These are phyloP conservation scores for Argyrosomus japonicus DNA, from an alignment of 2,113 vertebrate genomes.

Conservation along the genomic window DNA sequence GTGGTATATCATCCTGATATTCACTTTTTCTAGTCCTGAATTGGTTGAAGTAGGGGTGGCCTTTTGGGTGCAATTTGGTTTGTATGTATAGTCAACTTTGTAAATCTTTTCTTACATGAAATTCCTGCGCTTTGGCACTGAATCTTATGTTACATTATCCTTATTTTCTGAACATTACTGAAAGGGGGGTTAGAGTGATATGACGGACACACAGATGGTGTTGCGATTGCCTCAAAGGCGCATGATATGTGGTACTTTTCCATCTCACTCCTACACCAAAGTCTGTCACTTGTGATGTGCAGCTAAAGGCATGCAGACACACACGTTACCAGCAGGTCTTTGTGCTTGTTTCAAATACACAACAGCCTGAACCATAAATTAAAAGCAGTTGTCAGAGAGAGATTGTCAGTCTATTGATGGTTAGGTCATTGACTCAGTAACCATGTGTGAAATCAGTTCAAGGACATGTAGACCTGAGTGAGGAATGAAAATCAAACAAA, in stretches of 20 bases:
- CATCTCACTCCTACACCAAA: constrained; percentile 74
- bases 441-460: constrained; percentile 45
- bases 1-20: constrained; percentile 15
- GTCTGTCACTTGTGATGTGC: constrained; percentile 64
- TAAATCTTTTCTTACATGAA: not conserved
- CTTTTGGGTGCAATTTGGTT: constrained; percentile 7
- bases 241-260: constrained; percentile 73
- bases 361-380: constrained; percentile 52
- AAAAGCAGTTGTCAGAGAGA: constrained; percentile 41
- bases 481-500: constrained; percentile 29
- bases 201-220: constrained; percentile 72
- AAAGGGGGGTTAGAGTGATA: constrained; percentile 20
- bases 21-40: not conserved
- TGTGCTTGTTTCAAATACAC: constrained; percentile 42
- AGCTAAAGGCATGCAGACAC: constrained; percentile 17
- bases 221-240: constrained; percentile 69
- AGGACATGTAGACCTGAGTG: constrained; percentile 11
- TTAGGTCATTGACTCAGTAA: constrained; percentile 43
- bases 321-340: constrained; percentile 36
- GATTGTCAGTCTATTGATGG: constrained; percentile 33
- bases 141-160: constrained; percentile 11
- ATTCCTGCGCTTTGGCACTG: not conserved
- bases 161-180: constrained; percentile 32
- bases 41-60: not conserved
- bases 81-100: not conserved